Conservation (phyloP, 2,888 invertebrate species). For the Pristionchus fissidentatus region DNA sequence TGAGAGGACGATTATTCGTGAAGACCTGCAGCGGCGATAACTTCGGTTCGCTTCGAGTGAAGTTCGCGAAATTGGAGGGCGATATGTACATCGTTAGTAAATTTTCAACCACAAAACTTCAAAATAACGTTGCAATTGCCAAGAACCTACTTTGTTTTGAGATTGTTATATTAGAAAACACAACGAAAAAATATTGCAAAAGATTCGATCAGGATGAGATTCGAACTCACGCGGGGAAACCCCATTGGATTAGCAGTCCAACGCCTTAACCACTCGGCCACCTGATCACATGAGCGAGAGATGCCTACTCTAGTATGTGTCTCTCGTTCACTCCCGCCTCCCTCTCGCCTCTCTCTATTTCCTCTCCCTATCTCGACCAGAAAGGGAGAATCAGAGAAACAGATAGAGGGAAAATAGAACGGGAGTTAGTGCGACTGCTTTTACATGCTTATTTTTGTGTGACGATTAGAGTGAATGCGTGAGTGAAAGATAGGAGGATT, state of each 20-base stretch:
- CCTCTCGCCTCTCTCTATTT: not conserved
- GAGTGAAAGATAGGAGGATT: too few relatives aligned
- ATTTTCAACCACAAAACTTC: not conserved
- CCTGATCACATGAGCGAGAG: constrained; percentile 61
- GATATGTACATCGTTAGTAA: not conserved
- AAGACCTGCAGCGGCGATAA: not conserved
- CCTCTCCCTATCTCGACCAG: not conserved
- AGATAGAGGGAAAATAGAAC: not conserved
- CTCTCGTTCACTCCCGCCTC: not conserved
- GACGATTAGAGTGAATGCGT: too few relatives aligned
- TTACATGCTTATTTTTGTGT: too few relatives aligned
- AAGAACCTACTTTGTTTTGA: too few relatives aligned
- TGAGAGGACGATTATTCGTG: not conserved
- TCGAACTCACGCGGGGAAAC: constrained; percentile 75
- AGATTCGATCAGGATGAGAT: constrained; percentile 69
- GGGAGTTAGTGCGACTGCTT: not conserved
- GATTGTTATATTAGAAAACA: not conserved
- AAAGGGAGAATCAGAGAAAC: not conserved
- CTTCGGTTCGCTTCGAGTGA: not conserved
- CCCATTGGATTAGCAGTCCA: constrained; percentile 76
- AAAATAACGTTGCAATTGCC: not conserved
- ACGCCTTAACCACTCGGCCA: constrained; percentile 76
- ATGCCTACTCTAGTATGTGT: constrained; percentile 34
- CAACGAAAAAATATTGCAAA: constrained; percentile 50
- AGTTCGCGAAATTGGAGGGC: not conserved